phyloP scores from a whole-genome alignment of 2,797 vertebrate genomes.

The Sebastiscus tertius region DNA sequence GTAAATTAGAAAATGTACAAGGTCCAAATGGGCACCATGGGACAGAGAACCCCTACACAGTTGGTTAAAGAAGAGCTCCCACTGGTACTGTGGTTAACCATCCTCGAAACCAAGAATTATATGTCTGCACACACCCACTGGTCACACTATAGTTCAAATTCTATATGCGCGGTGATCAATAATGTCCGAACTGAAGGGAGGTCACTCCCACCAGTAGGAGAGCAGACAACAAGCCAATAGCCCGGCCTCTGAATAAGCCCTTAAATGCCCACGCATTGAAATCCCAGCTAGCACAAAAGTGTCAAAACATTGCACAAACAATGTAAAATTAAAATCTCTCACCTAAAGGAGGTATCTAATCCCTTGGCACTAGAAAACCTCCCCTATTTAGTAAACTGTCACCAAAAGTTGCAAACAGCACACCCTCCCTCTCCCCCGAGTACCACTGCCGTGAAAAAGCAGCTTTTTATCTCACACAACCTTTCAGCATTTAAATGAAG shows the following conservation, averaged over 20 bases:
- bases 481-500: conserved; percentile 30
- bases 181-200: background rate
- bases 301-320: background rate
- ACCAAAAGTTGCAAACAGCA: background rate
- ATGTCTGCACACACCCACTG: background rate
- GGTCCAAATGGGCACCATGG: background rate
- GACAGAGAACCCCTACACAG: background rate
- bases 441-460: background rate
- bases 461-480: conserved; percentile 40
- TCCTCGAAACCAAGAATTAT: conserved; percentile 13
- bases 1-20: background rate
- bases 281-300: background rate
- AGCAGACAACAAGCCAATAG: background rate
- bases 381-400: background rate
- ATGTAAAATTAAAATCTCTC: background rate
- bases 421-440: background rate
- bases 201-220: background rate
- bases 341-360: background rate
- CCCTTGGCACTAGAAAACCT: background rate
- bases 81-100: background rate
- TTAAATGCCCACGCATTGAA: background rate
- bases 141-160: background rate
- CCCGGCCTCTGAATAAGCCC: background rate
- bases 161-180: background rate
- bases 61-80: conserved; percentile 3